Conservation (phyloP, 2,113 vertebrate species). For the Corythoichthys haematopterus region DNA sequence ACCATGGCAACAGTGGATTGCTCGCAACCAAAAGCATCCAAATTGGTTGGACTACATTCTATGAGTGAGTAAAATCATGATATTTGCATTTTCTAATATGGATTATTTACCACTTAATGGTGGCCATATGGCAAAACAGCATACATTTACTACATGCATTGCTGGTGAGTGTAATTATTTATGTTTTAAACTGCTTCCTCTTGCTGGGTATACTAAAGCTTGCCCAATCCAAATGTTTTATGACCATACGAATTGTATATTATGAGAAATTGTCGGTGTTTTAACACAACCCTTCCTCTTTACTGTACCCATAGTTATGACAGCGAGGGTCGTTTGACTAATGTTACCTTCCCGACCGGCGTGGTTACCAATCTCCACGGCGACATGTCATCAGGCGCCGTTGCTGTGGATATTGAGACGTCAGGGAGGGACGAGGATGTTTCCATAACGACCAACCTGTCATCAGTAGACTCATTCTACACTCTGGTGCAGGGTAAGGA, state of each 20-base stretch:
- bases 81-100: neutral
- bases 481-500: conserved; percentile 90
- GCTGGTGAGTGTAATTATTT: neutral
- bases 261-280: neutral
- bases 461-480: conserved; percentile 95
- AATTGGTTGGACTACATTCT: conserved; percentile 98
- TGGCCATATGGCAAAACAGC: neutral
- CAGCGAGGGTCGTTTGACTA: conserved; percentile 93
- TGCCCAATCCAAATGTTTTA: neutral
- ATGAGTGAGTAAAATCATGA: conserved; percentile 81
- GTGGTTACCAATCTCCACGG: conserved; percentile 92
- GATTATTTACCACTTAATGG: neutral
- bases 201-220: neutral
- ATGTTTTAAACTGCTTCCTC: neutral
- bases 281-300: neutral
- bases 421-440: conserved; percentile 94
- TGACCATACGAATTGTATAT: neutral
- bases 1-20: conserved; percentile 94
- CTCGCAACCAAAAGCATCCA: conserved; percentile 95
- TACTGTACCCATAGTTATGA: conserved; percentile 79
- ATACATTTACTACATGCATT: neutral
- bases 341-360: conserved; percentile 95
- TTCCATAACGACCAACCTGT: conserved; percentile 96
- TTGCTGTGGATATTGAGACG: conserved; percentile 92
- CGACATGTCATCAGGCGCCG: conserved; percentile 93